phyloP scores from a whole-genome alignment of 1,140 invertebrate genomes.

The Hetaerina americana region DNA sequence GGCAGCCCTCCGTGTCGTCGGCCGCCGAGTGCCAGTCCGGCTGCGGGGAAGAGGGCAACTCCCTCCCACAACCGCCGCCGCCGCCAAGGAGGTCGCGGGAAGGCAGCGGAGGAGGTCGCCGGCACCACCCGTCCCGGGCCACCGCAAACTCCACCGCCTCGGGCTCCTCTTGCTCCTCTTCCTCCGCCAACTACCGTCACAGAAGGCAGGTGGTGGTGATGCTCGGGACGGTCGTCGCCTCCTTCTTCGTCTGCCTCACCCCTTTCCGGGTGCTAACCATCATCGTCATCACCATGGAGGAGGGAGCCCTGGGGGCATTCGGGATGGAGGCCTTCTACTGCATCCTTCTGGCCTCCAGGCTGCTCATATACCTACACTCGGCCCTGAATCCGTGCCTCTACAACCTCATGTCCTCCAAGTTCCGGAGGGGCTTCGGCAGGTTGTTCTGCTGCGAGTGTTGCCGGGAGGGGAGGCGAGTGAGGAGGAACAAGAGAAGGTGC shows the following conservation, averaged over 20 bases:
- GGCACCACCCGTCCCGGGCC: background rate
- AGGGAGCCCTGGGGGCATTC: slow-evolving; percentile 42
- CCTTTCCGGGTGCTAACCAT: slow-evolving; percentile 75
- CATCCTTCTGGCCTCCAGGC: slow-evolving; percentile 69
- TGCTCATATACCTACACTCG: slow-evolving; percentile 80
- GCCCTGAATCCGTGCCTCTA: slow-evolving; percentile 84
- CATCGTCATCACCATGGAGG: slow-evolving; percentile 64
- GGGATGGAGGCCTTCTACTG: slow-evolving; percentile 72
- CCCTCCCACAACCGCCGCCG: background rate
- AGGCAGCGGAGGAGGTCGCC: background rate
- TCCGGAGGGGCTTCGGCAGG: slow-evolving; percentile 64
- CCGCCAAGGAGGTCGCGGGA: slow-evolving; percentile 21
- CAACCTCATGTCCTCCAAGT: slow-evolving; percentile 84
- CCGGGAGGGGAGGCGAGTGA: slow-evolving; percentile 11
- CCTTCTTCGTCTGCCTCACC: slow-evolving; percentile 79
- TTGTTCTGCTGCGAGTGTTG: slow-evolving; percentile 31
- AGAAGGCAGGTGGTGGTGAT: slow-evolving; percentile 57
- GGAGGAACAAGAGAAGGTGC: background rate
- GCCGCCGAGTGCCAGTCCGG: background rate
- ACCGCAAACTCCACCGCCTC: background rate
- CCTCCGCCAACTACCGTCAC: slow-evolving; percentile 18
- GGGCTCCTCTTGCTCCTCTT: slow-evolving; percentile 11
- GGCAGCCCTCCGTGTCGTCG: background rate
- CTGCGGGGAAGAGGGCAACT: background rate
- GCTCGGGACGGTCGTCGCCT: slow-evolving; percentile 78